Percentiles rank a stretch among this genome's conserved stretches.
Evolutionary conservation across 2,888 invertebrate species (phyloP).

Genomic region (Temnothorax ravouxi): DNA sequence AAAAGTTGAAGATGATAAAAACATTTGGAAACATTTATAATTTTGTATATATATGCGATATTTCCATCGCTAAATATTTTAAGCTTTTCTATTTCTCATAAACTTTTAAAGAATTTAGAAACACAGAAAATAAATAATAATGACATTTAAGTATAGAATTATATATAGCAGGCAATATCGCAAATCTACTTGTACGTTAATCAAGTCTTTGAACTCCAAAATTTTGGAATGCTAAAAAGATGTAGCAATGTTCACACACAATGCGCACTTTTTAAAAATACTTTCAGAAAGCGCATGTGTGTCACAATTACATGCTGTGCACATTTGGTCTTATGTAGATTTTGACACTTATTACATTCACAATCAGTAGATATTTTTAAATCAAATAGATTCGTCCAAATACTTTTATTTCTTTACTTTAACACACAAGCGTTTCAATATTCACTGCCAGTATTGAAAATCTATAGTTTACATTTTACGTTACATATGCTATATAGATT

Average conservation of each 20-base stretch:
- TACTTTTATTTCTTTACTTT: conserved; percentile 2
- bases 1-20: not conserved
- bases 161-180: no score
- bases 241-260: not conserved
- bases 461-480: no score
- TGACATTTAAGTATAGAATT: no score
- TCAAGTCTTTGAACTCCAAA: not conserved
- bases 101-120: not conserved
- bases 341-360: not conserved
- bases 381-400: not conserved
- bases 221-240: not conserved
- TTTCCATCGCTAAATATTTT: no score
- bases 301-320: not conserved
- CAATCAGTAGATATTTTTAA: not conserved
- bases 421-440: not conserved
- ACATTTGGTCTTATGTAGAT: not conserved
- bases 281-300: not conserved
- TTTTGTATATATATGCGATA: no score
- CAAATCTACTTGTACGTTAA: not conserved
- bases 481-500: no score
- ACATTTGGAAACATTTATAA: no score
- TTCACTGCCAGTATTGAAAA: no score
- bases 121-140: no score
- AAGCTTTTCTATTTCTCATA: no score
- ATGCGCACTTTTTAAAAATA: not conserved